These are phyloP conservation scores for Nephotettix cincticeps DNA, from an alignment of 1,140 invertebrate genomes.

Conservation along the genomic window DNA sequence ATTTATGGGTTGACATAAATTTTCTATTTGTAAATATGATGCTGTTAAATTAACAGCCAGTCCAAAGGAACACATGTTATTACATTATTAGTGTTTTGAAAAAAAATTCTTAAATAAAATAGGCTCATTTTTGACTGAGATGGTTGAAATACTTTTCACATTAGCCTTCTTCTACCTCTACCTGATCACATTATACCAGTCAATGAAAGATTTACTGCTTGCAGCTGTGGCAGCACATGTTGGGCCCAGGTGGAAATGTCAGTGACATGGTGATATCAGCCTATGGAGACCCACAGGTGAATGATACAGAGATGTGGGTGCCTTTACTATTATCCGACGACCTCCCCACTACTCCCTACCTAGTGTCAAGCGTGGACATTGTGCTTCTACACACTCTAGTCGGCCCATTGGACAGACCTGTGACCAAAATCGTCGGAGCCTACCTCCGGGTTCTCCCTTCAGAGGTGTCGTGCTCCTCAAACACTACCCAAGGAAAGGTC, in stretches of 20 bases:
- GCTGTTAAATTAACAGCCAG: no score
- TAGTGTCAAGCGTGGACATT: constrained; percentile 51
- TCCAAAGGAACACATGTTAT: no score
- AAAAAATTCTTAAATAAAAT: no score
- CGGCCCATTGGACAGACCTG: constrained; percentile 50
- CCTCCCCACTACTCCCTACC: background rate
- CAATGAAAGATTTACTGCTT: no score
- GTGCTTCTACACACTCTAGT: constrained; percentile 52
- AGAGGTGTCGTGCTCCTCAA: background rate
- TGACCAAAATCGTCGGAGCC: constrained; percentile 53
- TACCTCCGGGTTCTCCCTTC: background rate
- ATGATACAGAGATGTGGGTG: constrained; percentile 29
- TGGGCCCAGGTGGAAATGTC: background rate
- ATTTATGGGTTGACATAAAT: no score
- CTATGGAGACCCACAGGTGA: constrained; percentile 27
- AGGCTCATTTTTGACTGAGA: no score
- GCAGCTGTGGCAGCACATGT: constrained; percentile 22
- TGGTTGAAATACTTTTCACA: no score
- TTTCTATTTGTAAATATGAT: no score
- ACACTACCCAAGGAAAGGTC: constrained; percentile 28
- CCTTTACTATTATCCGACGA: constrained; percentile 25
- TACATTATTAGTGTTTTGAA: no score
- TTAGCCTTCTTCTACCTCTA: no score
- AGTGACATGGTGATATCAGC: constrained; percentile 12
- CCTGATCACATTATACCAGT: no score